Evolutionary conservation across 2,888 invertebrate genomes (phyloP).

Genomic region (Eulithis prunata): DNA sequence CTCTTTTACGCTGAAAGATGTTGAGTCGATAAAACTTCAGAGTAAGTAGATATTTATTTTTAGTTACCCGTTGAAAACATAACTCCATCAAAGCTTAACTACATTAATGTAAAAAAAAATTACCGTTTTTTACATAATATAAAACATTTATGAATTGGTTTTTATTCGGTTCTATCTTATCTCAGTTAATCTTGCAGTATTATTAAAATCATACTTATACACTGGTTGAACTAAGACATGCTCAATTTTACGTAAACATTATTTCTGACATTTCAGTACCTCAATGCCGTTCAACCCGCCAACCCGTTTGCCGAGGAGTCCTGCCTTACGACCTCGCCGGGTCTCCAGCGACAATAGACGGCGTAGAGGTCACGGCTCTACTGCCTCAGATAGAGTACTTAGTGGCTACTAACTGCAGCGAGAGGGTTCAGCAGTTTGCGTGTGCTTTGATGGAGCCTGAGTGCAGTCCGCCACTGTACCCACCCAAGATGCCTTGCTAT

Average conservation of each 20-base stretch:
- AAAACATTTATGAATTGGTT: too few species aligned
- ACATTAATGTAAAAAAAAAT: too few species aligned
- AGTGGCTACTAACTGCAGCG: constrained; percentile 86
- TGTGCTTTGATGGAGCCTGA: constrained; percentile 88
- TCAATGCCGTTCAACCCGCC: constrained; percentile 80
- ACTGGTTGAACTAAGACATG: too few species aligned
- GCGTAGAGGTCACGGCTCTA: constrained; percentile 66
- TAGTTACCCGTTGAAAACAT: too few species aligned
- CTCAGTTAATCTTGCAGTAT: too few species aligned
- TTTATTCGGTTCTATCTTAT: too few species aligned
- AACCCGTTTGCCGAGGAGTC: constrained; percentile 85
- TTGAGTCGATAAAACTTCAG: background rate
- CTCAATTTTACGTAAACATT: background rate
- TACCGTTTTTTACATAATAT: too few species aligned
- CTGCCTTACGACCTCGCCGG: constrained; percentile 88
- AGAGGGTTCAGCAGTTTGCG: constrained; percentile 84
- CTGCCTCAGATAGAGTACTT: constrained; percentile 85
- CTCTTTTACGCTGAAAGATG: background rate
- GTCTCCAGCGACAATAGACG: constrained; percentile 67
- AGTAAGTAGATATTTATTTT: too few species aligned
- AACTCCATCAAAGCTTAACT: too few species aligned
- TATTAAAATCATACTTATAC: too few species aligned
- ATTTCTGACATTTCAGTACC: constrained; percentile 60
- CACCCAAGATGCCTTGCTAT: constrained; percentile 86
- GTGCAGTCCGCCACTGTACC: constrained; percentile 84